Evolutionary conservation across 1,140 invertebrate genomes (phyloP).

Genomic region (Ephestia elutella): DNA sequence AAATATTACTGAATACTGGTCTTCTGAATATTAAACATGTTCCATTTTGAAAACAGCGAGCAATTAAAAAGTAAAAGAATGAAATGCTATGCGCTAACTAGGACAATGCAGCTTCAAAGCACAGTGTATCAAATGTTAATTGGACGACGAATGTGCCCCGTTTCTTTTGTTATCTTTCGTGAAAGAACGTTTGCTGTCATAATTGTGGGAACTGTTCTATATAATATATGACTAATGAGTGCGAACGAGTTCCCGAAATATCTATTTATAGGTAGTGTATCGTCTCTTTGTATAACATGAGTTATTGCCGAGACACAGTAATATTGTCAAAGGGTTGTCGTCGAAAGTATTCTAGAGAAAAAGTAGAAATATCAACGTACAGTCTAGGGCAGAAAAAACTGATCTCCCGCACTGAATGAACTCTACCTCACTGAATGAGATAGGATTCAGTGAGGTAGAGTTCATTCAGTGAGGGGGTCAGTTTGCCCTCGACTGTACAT

Average conservation of each 20-base stretch:
- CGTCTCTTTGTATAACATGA: no score
- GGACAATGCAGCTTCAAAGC: not conserved
- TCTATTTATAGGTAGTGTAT: not conserved
- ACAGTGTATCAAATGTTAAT: not conserved
- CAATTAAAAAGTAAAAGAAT: not conserved
- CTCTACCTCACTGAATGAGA: no score
- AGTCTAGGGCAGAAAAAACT: no score
- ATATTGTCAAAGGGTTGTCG: no score
- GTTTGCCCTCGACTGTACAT: no score
- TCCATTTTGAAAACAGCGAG: not conserved
- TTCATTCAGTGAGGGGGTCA: no score
- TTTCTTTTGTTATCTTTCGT: conserved; percentile 1
- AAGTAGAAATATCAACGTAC: no score
- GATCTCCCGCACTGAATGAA: no score
- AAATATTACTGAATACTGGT: no score
- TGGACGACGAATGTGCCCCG: conserved; percentile 1
- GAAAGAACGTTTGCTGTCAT: not conserved
- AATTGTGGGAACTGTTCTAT: not conserved
- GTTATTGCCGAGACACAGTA: no score
- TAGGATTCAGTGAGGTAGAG: no score
- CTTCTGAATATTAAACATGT: not conserved
- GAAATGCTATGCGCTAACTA: not conserved
- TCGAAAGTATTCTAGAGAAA: no score
- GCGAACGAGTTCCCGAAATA: not conserved
- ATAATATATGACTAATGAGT: not conserved